phyloP scores from a whole-genome alignment of 2,113 vertebrate species.

The Channa argus region DNA sequence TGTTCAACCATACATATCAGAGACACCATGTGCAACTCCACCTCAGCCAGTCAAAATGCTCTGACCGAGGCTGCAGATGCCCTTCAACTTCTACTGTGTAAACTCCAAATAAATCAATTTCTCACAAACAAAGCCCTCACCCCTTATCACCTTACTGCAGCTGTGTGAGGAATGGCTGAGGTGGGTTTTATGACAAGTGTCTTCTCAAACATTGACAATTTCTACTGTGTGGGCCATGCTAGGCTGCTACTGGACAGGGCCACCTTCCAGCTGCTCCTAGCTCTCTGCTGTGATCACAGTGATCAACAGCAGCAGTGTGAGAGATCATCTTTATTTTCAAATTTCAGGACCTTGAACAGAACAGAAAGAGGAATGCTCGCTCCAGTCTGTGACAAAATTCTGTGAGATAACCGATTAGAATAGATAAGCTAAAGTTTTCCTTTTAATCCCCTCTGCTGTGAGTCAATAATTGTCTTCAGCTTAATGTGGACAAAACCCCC shows the following conservation, averaged over 20 bases:
- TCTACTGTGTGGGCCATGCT: constrained; percentile 47
- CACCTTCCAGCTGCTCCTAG: constrained; percentile 35
- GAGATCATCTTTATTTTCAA: constrained; percentile 58
- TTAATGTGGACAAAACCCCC: constrained; percentile 2
- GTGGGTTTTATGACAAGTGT: constrained; percentile 40
- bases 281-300: constrained; percentile 35
- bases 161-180: constrained; percentile 61
- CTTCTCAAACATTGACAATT: constrained; percentile 43
- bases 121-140: constrained; percentile 63
- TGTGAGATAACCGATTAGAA: constrained; percentile 37
- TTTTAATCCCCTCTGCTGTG: constrained; percentile 6
- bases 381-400: constrained; percentile 12
- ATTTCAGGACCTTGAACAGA: constrained; percentile 34
- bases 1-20: neutral
- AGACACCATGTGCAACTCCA: neutral
- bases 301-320: constrained; percentile 45
- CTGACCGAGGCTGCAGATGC: constrained; percentile 18
- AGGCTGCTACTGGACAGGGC: constrained; percentile 3
- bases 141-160: constrained; percentile 74
- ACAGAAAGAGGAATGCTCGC: constrained; percentile 34
- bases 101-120: constrained; percentile 72
- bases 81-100: constrained; percentile 36
- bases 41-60: constrained; percentile 16
- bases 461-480: constrained; percentile 29
- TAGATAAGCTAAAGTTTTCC: constrained; percentile 39